Evolutionary conservation across 2,113 vertebrate genomes (phyloP).

Genomic region (Bungarus multicinctus): DNA sequence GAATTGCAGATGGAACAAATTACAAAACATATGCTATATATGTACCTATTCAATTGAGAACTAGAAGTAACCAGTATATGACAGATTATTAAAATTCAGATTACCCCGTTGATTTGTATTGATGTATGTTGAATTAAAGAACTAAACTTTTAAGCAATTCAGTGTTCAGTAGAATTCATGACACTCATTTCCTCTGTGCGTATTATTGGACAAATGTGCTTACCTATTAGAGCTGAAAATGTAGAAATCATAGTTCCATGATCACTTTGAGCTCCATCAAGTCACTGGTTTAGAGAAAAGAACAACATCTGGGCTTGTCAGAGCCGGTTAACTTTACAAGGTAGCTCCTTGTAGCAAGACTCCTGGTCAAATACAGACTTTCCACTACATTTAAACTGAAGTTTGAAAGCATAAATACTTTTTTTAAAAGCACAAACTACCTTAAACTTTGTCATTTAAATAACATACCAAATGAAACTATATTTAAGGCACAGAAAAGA

Average conservation of each 20-base stretch:
- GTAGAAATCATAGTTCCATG: not conserved
- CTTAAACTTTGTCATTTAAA: slow-evolving; percentile 50
- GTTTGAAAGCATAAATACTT: slow-evolving; percentile 39
- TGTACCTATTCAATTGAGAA: not conserved
- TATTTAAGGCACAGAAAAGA: slow-evolving; percentile 18
- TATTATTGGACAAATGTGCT: rapidly evolving
- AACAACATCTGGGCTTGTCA: slow-evolving; percentile 22
- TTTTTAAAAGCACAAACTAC: slow-evolving; percentile 45
- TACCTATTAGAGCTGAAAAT: rapidly evolving
- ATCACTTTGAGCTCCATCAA: not conserved
- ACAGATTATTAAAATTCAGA: not conserved
- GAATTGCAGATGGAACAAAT: not conserved
- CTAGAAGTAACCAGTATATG: not conserved
- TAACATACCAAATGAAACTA: slow-evolving; percentile 32
- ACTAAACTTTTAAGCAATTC: not conserved
- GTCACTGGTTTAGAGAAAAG: not conserved
- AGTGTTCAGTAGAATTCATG: not conserved
- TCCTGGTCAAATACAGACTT: slow-evolving; percentile 11
- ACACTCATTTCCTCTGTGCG: rapidly evolving
- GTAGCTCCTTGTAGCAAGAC: slow-evolving; percentile 23
- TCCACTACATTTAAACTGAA: slow-evolving; percentile 43
- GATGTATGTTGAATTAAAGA: not conserved
- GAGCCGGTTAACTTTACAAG: slow-evolving; percentile 43
- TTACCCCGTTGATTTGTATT: not conserved
- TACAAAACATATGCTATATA: not conserved